Base-by-base conservation (phyloP, 2,888 invertebrate genomes). In the Oscheius onirici region DNA sequence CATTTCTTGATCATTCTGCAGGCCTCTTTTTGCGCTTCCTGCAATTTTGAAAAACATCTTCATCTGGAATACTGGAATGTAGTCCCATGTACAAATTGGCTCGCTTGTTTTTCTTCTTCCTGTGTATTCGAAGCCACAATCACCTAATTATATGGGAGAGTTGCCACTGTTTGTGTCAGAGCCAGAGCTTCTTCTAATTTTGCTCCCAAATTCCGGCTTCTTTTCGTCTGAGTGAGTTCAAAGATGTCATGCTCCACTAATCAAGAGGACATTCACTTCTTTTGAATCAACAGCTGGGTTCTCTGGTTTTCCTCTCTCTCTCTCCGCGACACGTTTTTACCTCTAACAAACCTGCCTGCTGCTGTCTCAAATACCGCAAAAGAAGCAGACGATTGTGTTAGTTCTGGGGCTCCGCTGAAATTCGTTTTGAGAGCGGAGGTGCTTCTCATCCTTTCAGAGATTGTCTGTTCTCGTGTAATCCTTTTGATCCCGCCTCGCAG, bases 351-450 rank as follows among this genome's bases (percentile, higher is more conserved):
- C 34, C 34, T 34, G 34, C 8, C 34, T 34, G 34, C 34, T 34
- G 34, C 55, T 55, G 26, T 24, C 55, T 55, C 55, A 26, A 55
- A 55, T 26, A 26, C 55, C 28, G 24, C 55, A 15, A n/a, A n/a
- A n/a, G n/a, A n/a, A 8, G 43, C n/a, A 58, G 58, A 17, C 17
- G 40, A 58, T 58, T 58, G 20, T 24, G 20, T 58, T 58, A 58
- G 40, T 11, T 15, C n/a, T 11, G n/a, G n/a, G n/a, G n/a, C n/a
- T n/a, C n/a, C 46, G 46, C n/a, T 15, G n/a, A 20, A 46, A 46
- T 46, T 46, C 46, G 46, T 46, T 46, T 46, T 46, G 5, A 24
- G 52, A 52, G 26, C 13, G 13, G 24, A 52, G 52, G 58, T 34
- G 58, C 58, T 58, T 17, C 34, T 10, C 5, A 20, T 41, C 3